These are phyloP conservation scores for Watsonalla binaria DNA, from an alignment of 2,888 invertebrate species.

Conservation along the genomic window DNA sequence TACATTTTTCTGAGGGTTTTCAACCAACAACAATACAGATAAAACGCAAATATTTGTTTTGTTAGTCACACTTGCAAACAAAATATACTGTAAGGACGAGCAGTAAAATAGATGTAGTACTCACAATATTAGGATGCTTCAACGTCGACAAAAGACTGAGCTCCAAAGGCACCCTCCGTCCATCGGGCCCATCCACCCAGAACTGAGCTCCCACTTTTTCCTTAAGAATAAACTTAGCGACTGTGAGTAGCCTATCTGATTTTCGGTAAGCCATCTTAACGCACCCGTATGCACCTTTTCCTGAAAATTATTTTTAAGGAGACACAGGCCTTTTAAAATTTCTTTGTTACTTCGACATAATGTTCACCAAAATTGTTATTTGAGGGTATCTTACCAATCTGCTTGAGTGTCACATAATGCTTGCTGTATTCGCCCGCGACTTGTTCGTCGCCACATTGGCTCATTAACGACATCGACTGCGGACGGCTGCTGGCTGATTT, in stretches of 20 bases:
- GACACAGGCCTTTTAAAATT: no score
- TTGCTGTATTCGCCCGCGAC: conserved; percentile 77
- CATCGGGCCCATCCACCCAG: conserved; percentile 79
- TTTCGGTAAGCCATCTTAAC: conserved; percentile 83
- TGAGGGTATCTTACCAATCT: conserved; percentile 73
- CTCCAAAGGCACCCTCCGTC: conserved; percentile 80
- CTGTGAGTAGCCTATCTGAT: conserved; percentile 79
- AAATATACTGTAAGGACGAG: no score
- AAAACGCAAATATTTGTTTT: no score
- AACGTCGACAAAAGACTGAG: conserved; percentile 81
- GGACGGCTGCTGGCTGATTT: conserved; percentile 72
- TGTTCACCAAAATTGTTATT: background rate
- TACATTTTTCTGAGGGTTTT: no score
- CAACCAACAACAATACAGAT: no score
- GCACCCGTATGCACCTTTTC: conserved; percentile 85
- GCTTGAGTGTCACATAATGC: conserved; percentile 79
- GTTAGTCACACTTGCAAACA: no score
- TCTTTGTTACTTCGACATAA: no score
- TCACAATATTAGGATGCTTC: conserved; percentile 83
- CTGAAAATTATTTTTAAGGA: conserved; percentile 26
- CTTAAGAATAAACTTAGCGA: conserved; percentile 85
- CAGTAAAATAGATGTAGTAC: conserved; percentile 18
- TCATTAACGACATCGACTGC: conserved; percentile 75
- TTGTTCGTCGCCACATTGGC: conserved; percentile 78
- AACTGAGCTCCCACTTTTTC: conserved; percentile 82